A percentile compares a stretch with the other conserved stretches of the same genome.
Evolutionary conservation across 2,888 invertebrate genomes (phyloP).

Genomic region (Apodemia duryi): DNA sequence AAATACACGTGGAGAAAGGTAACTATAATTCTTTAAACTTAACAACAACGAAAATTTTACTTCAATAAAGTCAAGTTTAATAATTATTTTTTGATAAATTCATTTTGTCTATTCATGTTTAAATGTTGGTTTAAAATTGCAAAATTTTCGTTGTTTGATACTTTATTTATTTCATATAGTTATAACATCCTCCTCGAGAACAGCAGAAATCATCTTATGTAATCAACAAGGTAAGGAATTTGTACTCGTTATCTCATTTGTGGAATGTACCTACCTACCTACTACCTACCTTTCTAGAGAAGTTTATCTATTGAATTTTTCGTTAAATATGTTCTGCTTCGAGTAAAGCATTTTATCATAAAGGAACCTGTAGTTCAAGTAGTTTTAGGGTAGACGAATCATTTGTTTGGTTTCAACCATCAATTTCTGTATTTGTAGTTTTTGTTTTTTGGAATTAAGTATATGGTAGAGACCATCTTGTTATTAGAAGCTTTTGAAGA

Average conservation of each 20-base stretch:
- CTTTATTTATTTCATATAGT: neutral
- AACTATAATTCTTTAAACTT: conserved; percentile 16
- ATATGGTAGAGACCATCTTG: neutral
- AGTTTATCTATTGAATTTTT: neutral
- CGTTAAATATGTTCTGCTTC: neutral
- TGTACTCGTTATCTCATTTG: neutral
- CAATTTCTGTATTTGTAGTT: neutral
- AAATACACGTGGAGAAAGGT: conserved; percentile 98
- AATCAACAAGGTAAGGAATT: neutral
- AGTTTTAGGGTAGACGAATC: neutral
- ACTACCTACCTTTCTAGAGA: neutral
- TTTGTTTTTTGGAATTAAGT: neutral
- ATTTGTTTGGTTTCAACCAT: neutral
- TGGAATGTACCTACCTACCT: neutral
- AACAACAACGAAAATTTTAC: conserved; percentile 3
- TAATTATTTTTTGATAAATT: neutral
- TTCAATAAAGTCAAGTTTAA: neutral
- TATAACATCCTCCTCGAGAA: neutral
- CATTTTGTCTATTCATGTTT: neutral
- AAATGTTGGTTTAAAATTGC: neutral
- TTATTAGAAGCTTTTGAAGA: neutral
- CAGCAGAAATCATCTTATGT: neutral
- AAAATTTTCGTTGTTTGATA: neutral
- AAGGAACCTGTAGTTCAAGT: neutral
- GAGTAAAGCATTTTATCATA: neutral